Percentiles rank a stretch among this genome's conserved stretches.
Conservation (phyloP, 2,888 invertebrate species). For the Gastracanthus pulcherrimus region DNA sequence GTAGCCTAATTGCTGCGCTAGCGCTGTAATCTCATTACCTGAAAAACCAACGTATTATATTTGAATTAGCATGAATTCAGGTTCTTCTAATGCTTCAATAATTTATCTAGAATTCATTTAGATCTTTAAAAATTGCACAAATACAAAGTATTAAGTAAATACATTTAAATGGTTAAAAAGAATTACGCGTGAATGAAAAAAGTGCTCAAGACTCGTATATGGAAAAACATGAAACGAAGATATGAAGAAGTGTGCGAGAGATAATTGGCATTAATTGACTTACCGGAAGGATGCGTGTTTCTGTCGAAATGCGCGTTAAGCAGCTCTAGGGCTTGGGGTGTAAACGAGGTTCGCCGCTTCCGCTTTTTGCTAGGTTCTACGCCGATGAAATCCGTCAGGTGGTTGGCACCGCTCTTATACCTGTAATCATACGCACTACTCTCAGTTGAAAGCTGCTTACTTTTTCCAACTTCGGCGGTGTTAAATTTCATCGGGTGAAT, state of each 20-base stretch:
- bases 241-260: conserved; percentile 31
- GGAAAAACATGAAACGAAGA: conserved; percentile 2
- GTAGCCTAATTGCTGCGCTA: conserved; percentile 97
- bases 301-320: conserved; percentile 97
- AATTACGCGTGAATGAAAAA: not conserved
- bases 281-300: conserved; percentile 98
- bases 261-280: conserved; percentile 64
- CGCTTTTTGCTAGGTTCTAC: conserved; percentile 98
- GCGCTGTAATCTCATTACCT: conserved; percentile 98
- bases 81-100: too few species aligned
- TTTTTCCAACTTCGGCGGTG: conserved; percentile 10
- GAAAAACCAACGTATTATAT: conserved; percentile 57
- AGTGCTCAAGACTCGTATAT: conserved; percentile 7
- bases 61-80: too few species aligned
- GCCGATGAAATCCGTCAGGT: conserved; percentile 96
- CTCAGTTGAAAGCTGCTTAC: conserved; percentile 73
- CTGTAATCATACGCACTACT: conserved; percentile 81
- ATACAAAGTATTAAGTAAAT: not conserved
- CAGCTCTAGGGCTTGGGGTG: conserved; percentile 96
- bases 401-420: conserved; percentile 95
- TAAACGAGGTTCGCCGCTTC: conserved; percentile 97
- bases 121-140: not conserved
- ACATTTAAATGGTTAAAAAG: not conserved
- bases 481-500: conserved; percentile 5
- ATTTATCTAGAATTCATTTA: not conserved